phyloP scores from a whole-genome alignment of 2,797 vertebrate genomes.

The Capromys pilorides region DNA sequence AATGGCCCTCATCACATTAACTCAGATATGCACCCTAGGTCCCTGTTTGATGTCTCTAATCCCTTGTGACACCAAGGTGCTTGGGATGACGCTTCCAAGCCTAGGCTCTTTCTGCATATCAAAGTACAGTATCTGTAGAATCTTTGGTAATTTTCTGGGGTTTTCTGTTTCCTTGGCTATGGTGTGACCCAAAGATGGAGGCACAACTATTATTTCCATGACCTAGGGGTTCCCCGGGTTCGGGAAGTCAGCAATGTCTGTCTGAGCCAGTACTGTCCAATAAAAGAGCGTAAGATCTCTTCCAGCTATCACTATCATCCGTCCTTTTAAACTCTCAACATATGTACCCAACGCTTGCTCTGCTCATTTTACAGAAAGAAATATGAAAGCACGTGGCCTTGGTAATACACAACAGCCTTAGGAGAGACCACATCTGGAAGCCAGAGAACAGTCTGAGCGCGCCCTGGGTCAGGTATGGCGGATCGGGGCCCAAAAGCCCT shows the following conservation, averaged over 20 bases:
- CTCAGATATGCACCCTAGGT: neutral
- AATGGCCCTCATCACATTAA: neutral
- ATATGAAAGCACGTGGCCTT: neutral
- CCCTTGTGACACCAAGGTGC: neutral
- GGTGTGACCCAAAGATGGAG: neutral
- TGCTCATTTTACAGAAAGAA: neutral
- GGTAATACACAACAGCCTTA: neutral
- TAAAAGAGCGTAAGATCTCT: neutral
- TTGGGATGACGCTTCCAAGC: neutral
- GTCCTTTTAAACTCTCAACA: neutral
- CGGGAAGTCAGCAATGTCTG: neutral
- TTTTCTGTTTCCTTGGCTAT: neutral
- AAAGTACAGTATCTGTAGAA: neutral
- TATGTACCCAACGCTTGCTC: neutral
- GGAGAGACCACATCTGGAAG: neutral
- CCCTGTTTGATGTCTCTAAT: neutral
- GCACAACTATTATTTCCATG: neutral
- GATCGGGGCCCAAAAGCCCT: neutral
- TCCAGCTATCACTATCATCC: neutral
- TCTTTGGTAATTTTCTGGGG: conserved; percentile 8
- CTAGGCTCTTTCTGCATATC: neutral
- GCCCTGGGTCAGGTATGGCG: neutral
- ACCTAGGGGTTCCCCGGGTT: neutral
- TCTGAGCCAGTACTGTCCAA: neutral
- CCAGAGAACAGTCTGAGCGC: neutral